Percentiles rank a stretch among this genome's conserved stretches.
Evolutionary conservation across 2,113 vertebrate species (phyloP).

Genomic region (Saccopteryx bilineata): DNA sequence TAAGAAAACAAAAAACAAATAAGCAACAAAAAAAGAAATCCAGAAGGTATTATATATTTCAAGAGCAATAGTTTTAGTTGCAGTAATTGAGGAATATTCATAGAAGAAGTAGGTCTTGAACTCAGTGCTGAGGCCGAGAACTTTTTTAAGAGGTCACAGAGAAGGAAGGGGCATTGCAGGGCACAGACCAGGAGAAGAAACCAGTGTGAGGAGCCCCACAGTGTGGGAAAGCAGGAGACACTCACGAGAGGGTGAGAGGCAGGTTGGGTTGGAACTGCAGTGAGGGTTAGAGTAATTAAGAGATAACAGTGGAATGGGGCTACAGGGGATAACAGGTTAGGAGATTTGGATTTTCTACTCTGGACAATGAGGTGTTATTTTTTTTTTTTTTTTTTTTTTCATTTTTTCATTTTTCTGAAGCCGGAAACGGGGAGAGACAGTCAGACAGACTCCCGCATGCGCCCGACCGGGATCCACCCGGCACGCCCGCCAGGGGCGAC

Average conservation of each 20-base stretch:
- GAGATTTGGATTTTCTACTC: neutral
- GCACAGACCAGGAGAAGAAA: neutral
- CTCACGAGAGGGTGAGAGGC: neutral
- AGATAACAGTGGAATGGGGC: neutral
- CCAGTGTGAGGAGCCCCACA: neutral
- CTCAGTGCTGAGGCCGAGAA: neutral
- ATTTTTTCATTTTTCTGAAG: too few species aligned
- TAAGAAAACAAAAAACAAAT: conserved; percentile 9
- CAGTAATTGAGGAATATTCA: neutral
- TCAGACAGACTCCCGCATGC: too few species aligned
- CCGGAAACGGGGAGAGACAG: too few species aligned
- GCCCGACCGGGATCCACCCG: too few species aligned
- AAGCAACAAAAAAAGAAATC: neutral
- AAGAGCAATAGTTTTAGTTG: neutral
- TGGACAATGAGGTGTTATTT: neutral
- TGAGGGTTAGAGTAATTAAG: neutral
- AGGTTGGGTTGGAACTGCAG: rapidly evolving
- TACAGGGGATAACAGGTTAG: neutral
- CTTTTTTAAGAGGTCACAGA: neutral
- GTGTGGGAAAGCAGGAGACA: neutral
- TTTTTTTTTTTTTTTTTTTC: too few species aligned
- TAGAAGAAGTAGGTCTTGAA: neutral
- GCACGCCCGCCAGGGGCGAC: too few species aligned
- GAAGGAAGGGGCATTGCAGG: neutral
- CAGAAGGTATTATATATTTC: neutral